Base-by-base conservation (phyloP, 2,888 invertebrate genomes). In the Alloplasta piceator region DNA sequence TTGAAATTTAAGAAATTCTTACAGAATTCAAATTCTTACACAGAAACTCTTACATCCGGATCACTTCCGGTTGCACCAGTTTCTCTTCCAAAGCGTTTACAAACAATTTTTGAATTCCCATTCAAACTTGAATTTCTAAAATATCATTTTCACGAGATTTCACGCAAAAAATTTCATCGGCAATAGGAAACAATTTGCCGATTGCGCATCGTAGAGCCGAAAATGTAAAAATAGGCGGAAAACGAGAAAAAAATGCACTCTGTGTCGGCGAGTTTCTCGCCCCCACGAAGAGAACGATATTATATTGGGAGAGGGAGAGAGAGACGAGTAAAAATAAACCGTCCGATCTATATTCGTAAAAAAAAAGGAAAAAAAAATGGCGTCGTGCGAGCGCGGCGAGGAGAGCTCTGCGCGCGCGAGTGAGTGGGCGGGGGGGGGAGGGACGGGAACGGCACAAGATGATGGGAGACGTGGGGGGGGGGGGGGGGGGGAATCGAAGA, bases 271-370 rank as follows among this genome's bases (percentile, higher is more conserved):
- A 71, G 66, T 71, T 7, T 67, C 16, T 80, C 58, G 76, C 76
- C 76, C 70, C 68, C 67, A 58, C 80, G 56, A n/a, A n/a, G 63
- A 12, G 61, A 71, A 78, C 16, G 61, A 48, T 50, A 60, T 36
- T 50, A 60, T 36, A 58, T 5, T 6, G 52, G 52, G 50, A 75
- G 52, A 63, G 61, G 63, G 76, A 68, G 76, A 70, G 43, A 26
- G 12, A 72, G 66, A 64, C 36, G 66, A 16, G 77, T 67, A 80
- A 80, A 76, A 80, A 80, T 80, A 80, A 76, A 80, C 72, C 36
- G 56, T 56, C 64, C 80, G 72, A 72, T 80, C 72, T 80, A 80
- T 76, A 71, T 80, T 76, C 48, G 70, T 72, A 68, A 52, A 61
- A 67, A 52, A 73, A 38, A 26, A 26, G 26, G 26, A 3, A 26